Conservation (phyloP, 2,888 invertebrate species). For the Noctua fimbriata region DNA sequence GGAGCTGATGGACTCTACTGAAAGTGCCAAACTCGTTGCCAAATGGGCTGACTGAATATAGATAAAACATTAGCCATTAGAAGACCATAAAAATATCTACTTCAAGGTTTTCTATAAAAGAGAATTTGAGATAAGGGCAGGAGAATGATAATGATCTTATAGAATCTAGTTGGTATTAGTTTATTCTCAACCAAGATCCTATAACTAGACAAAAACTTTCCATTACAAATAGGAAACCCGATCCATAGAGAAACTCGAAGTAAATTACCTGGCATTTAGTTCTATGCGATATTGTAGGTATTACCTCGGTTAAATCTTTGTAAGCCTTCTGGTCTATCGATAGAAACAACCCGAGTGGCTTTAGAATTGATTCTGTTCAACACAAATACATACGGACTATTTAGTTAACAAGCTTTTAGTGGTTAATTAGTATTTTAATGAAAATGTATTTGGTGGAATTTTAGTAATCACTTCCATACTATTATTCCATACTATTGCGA, state of each 20-base stretch:
- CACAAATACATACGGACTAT: constrained; percentile 33
- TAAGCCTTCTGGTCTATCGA: constrained; percentile 49
- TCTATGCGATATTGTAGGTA: constrained; percentile 36
- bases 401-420: background rate
- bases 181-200: background rate
- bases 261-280: constrained; percentile 45
- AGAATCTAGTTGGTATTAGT: too few relatives aligned
- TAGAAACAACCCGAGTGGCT: constrained; percentile 51
- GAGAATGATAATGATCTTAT: too few relatives aligned
- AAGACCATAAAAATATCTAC: too few relatives aligned
- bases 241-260: constrained; percentile 9
- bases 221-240: background rate
- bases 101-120: too few relatives aligned
- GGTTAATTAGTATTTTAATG: constrained; percentile 16
- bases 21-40: too few relatives aligned
- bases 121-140: too few relatives aligned
- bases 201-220: background rate
- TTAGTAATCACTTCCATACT: background rate
- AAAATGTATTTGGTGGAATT: background rate
- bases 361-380: constrained; percentile 57
- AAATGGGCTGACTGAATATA: too few relatives aligned
- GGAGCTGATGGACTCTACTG: too few relatives aligned
- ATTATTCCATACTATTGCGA: background rate
- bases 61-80: too few relatives aligned
- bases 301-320: constrained; percentile 40